A percentile compares a stretch with the other conserved stretches of the same genome.
These are phyloP conservation scores for Aphelenchoides bicaudatus DNA, from an alignment of 2,888 invertebrate species.

Conservation along the genomic window DNA sequence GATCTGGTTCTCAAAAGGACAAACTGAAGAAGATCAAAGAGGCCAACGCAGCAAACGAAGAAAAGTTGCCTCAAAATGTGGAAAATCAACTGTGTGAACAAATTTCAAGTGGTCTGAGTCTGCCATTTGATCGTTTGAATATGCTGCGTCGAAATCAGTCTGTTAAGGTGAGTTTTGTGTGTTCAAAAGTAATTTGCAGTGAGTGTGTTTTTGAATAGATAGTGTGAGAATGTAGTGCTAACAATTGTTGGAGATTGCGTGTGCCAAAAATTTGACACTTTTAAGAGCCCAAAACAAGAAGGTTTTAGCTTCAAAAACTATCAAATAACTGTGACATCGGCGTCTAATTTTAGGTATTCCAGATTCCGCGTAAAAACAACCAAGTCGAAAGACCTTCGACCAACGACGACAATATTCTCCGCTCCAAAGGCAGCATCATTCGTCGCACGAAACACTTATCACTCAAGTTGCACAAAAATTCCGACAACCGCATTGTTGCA, in stretches of 20 bases:
- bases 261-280: too few species aligned
- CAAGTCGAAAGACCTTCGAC: not conserved
- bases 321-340: slow-evolving; percentile 2
- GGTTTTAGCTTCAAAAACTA: not conserved
- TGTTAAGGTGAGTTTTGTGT: slow-evolving; percentile 19
- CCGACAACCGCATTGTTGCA: not conserved
- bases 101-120: slow-evolving; percentile 20
- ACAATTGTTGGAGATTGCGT: too few species aligned
- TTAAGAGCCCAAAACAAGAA: too few species aligned
- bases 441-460: slow-evolving; percentile 49
- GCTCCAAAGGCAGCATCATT: slow-evolving; percentile 25
- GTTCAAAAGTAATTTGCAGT: not conserved
- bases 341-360: slow-evolving; percentile 15
- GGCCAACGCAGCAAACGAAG: slow-evolving; percentile 1
- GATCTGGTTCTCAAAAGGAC: slow-evolving; percentile 18
- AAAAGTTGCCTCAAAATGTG: slow-evolving; percentile 10
- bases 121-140: slow-evolving; percentile 19
- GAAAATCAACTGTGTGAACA: slow-evolving; percentile 16
- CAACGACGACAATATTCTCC: slow-evolving; percentile 18
- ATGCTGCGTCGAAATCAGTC: slow-evolving; percentile 24
- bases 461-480: slow-evolving; percentile 44
- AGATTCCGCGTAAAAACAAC: slow-evolving; percentile 22
- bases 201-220: too few species aligned
- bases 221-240: too few species aligned
- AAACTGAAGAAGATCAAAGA: slow-evolving; percentile 21